A percentile compares a stretch with the other conserved stretches of the same genome.
Conservation (phyloP, 2,888 invertebrate species). For the Drosophila kambysellisi region DNA sequence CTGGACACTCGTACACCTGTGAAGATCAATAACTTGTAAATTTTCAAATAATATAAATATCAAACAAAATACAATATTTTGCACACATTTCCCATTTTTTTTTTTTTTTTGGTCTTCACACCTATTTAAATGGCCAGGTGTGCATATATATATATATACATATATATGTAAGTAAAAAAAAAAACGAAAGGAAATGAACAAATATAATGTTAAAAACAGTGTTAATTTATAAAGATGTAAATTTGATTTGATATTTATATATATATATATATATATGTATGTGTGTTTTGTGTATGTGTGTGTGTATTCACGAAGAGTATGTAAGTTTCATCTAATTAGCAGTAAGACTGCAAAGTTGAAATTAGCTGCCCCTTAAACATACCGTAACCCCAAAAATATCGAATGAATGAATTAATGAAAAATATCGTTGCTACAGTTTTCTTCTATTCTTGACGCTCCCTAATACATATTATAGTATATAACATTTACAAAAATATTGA, state of each 20-base stretch:
- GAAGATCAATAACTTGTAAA: background rate
- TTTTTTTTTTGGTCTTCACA: background rate
- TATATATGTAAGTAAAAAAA: constrained; percentile 13
- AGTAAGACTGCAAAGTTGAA: constrained; percentile 16
- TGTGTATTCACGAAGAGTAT: constrained; percentile 16
- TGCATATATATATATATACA: background rate
- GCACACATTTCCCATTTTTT: background rate
- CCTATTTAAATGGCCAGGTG: background rate
- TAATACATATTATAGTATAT: constrained; percentile 10
- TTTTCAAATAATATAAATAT: background rate
- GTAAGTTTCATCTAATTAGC: constrained; percentile 35
- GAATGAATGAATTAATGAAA: constrained; percentile 14
- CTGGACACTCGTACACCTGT: background rate
- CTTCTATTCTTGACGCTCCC: constrained; percentile 6
- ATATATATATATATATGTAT: constrained; percentile 18
- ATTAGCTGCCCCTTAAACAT: constrained; percentile 20
- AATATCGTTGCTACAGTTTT: constrained; percentile 31
- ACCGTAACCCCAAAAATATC: constrained; percentile 41
- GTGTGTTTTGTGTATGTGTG: background rate
- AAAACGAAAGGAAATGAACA: constrained; percentile 24
- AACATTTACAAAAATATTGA: constrained; percentile 51
- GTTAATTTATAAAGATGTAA: constrained; percentile 22
- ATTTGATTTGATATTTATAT: constrained; percentile 18
- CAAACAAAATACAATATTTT: background rate
- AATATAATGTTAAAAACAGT: constrained; percentile 35